Percentiles rank a stretch among this genome's conserved stretches.
phyloP scores from a whole-genome alignment of 2,113 vertebrate species.

The Lanius collurio region DNA sequence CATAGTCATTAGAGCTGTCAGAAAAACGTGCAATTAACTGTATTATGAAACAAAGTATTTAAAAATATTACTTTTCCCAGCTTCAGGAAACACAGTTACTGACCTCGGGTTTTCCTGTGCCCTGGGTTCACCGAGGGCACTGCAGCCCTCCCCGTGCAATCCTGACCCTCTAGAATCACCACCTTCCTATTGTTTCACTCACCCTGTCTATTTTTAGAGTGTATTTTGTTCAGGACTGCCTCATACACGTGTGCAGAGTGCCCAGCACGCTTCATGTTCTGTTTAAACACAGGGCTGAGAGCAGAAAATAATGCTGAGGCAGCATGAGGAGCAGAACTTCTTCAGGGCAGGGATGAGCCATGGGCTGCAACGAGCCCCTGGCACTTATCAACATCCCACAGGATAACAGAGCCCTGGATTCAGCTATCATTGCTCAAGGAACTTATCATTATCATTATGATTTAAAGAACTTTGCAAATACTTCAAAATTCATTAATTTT shows the following conservation, averaged over 20 bases:
- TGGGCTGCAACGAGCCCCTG: neutral
- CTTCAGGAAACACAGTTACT: neutral
- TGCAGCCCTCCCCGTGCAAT: accelerated
- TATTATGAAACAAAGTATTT: neutral
- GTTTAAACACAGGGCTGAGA: neutral
- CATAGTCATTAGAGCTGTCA: neutral
- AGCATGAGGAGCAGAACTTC: neutral
- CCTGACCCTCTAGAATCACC: neutral
- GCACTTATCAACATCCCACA: neutral
- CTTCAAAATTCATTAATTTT: neutral
- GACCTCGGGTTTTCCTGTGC: neutral
- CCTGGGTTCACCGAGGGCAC: accelerated
- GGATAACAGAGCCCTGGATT: neutral
- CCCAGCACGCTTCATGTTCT: neutral
- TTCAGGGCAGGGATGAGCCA: neutral
- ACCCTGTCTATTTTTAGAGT: neutral
- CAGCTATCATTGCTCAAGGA: neutral
- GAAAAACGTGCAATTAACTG: neutral
- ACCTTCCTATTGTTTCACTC: neutral
- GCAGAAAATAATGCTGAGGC: neutral
- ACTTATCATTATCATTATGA: neutral
- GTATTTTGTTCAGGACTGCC: neutral
- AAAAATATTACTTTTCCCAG: neutral
- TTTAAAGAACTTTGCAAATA: neutral
- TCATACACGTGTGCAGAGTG: neutral